Base-by-base conservation (phyloP, 2,888 invertebrate genomes). In the Cheilosia urbana region DNA sequence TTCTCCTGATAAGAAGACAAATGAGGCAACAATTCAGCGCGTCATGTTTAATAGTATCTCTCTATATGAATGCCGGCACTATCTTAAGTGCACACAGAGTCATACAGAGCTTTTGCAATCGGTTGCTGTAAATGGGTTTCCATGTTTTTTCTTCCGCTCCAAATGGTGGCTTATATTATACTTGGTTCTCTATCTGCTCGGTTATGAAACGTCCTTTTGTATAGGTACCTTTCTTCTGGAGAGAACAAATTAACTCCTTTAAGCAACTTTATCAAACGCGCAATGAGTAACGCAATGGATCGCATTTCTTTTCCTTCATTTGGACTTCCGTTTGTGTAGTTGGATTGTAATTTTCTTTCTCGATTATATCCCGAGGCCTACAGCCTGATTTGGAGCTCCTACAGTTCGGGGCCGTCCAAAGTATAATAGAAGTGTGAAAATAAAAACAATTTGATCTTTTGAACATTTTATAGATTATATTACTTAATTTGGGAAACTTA, bases 121-220 rank as follows among this genome's bases (percentile, higher is more conserved):
- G 42, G 37, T 49, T 51, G 65, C 21, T 65, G 40, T 15, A 51
- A 49, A 68, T 68, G 53, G 42, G 27, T 68, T 68, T 68, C 21
- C 66, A 40, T 68, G 37, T 66, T 66, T 27, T 53, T 42, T 42
- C 9, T 42, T 55, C 40, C 65, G 15, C 55, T 34, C 51, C 51
- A 21, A 21, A 49, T 49, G 49, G 21, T 51, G n/a, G 21, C 13
- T 34, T n/a, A 9, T 37, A 30, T 55, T 19, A 47, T 30, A 34
- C 17, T 30, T 49, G 17, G 17, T 55, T 91, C n/a, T 7, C 17
- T 49, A 21, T 51, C 51, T 51, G 15, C 11, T 5, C 27, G 13
- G 24, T 51, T 51, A 51, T 51, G 24, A 2, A 51, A 51, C 24
- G 13, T 51, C 51, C 51, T 51, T 49, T 49, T 15, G 11, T 1